Base-by-base conservation (phyloP, 2,113 vertebrate genomes). In the Zeus faber region DNA sequence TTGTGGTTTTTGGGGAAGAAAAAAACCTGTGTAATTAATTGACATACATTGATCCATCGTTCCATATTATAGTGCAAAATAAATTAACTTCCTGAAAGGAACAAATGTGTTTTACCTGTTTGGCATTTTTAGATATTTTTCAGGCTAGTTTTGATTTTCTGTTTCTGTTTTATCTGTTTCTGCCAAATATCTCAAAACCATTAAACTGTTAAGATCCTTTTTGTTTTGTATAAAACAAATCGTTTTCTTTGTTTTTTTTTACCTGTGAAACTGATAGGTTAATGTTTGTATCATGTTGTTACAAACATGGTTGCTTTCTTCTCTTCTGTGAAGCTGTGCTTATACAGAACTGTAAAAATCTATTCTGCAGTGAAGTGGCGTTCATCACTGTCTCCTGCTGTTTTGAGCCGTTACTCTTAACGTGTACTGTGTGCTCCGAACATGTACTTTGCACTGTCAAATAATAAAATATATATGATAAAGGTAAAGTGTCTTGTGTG, bases 321-420 rank as follows among this genome's bases (percentile, higher is more conserved):
- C 83, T 85, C 86, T 88, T 88, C 84, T 88, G 86, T 89, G 87
- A 88, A 88, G 87, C 78, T 86, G 76, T 85, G 61, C 82, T 65
- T 72, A 63, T 68, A 70, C 66, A 44, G 63, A 75, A 54, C 58
- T 78, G 69, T 69, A 54, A 74, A 49, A 44, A 10, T 21, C 10
- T 18, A 17, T 21, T 44, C 18, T 24, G 33, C 26, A 14, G 33
- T 37, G n/a, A 37, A 37, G 33, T 37, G 33, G 33, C 33, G 33
- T 37, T 37, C 33, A 72, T 74, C 58, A 65, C 67, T 72, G 69
- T 84, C 75, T 40, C n/a, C 62, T 49, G 62, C 62, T 81, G 74
- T 72, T 76, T 68, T 55, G 61, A 40, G 58, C 70, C 66, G 58
- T 41, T 66, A 74, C 71, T 74, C 58, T 62, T 79, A 74, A 76